Evolutionary conservation across 2,797 vertebrate genomes (phyloP).

Genomic region (Helarctos malayanus): DNA sequence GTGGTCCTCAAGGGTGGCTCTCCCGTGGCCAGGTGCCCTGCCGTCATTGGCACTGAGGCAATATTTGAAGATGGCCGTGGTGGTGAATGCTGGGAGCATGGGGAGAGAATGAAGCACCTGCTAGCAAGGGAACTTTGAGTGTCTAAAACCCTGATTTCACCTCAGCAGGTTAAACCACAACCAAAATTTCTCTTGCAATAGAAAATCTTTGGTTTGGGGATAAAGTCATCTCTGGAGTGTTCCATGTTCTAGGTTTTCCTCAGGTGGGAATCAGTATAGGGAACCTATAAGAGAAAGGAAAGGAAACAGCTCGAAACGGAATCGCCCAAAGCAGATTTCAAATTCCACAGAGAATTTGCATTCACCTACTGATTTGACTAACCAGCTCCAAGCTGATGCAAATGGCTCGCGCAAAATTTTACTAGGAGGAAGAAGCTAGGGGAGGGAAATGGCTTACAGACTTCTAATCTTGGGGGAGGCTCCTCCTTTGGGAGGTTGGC

Average conservation of each 20-base stretch:
- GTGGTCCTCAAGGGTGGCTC: background rate
- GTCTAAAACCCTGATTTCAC: background rate
- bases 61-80: background rate
- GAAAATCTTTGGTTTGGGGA: conserved; percentile 10
- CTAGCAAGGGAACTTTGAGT: background rate
- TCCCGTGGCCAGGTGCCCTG: background rate
- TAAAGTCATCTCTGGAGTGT: background rate
- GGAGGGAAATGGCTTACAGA: background rate
- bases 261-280: background rate
- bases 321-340: conserved; percentile 30
- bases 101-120: background rate
- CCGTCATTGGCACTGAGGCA: background rate
- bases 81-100: background rate
- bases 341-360: conserved; percentile 57
- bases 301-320: background rate
- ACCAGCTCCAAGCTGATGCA: conserved; percentile 18
- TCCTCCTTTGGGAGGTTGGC: background rate
- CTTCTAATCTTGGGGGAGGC: background rate
- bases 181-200: background rate
- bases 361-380: conserved; percentile 61
- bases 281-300: background rate
- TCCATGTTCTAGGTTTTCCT: background rate
- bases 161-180: background rate
- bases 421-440: background rate
- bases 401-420: conserved; percentile 22